Percentiles rank a stretch among this genome's conserved stretches.
Conservation (phyloP, 2,888 invertebrate genomes). For the Theodoxus fluviatilis region DNA sequence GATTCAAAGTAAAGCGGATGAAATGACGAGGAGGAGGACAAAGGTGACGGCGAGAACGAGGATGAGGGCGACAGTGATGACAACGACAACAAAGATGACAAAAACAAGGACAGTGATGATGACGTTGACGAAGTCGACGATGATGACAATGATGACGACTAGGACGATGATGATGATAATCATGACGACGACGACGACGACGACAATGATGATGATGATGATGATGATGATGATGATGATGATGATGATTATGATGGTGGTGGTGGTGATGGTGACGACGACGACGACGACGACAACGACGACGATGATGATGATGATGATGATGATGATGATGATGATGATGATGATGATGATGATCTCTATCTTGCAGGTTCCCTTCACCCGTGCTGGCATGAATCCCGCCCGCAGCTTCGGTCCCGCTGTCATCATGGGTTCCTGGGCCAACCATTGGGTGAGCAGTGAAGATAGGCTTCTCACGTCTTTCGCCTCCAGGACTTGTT, state of each 20-base stretch:
- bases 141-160: background rate
- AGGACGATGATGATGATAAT: background rate
- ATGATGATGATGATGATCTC: conserved; percentile 2
- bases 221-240: conserved; percentile 2
- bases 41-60: background rate
- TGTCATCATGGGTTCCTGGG: conserved; percentile 78
- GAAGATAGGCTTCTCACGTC: no score
- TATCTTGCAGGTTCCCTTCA: conserved; percentile 66
- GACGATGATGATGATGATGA: background rate
- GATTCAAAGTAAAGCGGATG: no score
- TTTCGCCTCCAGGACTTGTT: no score
- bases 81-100: background rate
- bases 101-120: background rate
- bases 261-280: background rate
- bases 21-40: background rate
- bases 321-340: conserved; percentile 2
- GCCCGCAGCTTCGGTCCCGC: conserved; percentile 89
- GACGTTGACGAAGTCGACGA: background rate
- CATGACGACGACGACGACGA: background rate
- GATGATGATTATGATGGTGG: background rate
- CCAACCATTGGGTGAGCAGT: conserved; percentile 85
- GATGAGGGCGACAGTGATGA: background rate
- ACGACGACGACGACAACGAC: background rate
- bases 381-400: conserved; percentile 92
- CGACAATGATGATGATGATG: background rate